Conservation (phyloP, 2,888 invertebrate species). For the Resseliella maxima region DNA sequence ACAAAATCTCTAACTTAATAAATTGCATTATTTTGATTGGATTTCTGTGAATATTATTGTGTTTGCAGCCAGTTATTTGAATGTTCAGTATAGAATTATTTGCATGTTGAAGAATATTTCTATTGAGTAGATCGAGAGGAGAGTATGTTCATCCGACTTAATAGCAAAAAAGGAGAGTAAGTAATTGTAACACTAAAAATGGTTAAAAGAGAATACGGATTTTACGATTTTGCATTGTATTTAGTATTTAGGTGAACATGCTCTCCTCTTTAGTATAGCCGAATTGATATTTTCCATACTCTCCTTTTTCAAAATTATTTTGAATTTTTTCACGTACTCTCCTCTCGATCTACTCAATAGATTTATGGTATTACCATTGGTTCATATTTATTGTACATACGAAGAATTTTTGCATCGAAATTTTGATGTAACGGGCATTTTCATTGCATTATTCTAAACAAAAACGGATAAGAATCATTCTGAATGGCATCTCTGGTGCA, state of each 20-base stretch:
- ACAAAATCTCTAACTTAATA: not conserved
- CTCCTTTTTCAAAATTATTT: too few relatives aligned
- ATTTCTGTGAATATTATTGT: not conserved
- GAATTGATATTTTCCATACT: too few relatives aligned
- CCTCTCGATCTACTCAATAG: too few relatives aligned
- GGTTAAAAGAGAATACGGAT: too few relatives aligned
- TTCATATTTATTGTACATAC: not conserved
- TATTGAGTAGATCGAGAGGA: too few relatives aligned
- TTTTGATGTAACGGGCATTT: not conserved
- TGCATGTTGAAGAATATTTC: not conserved
- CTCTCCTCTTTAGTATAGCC: too few relatives aligned
- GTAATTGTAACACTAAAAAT: too few relatives aligned
- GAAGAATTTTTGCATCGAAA: not conserved
- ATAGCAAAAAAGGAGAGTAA: too few relatives aligned
- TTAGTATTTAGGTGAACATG: too few relatives aligned
- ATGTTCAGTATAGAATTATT: slow-evolving; percentile 7
- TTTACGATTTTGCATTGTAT: too few relatives aligned
- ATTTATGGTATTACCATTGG: slow-evolving; percentile 22
- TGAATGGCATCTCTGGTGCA: not conserved
- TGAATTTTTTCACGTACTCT: too few relatives aligned
- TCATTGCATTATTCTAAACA: not conserved
- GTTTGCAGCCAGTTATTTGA: not conserved
- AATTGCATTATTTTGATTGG: slow-evolving; percentile 18
- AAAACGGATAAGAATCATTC: not conserved
- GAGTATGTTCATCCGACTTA: too few relatives aligned